Evolutionary conservation across 1,140 invertebrate species (phyloP).

Genomic region (Heliconius himera): DNA sequence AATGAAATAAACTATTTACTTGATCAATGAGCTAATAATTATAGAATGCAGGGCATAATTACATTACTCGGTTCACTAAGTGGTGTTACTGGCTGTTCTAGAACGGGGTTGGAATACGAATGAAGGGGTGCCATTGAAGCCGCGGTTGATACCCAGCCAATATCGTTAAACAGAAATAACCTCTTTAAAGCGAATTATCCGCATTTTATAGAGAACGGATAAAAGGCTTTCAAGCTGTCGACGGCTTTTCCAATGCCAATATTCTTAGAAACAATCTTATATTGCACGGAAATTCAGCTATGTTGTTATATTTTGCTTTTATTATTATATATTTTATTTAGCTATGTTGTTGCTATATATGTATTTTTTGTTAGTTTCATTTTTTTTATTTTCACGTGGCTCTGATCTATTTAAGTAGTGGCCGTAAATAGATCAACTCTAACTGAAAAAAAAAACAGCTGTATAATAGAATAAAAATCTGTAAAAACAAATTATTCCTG

Average conservation of each 20-base stretch:
- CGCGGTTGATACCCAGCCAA: constrained; percentile 27
- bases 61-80: constrained; percentile 18
- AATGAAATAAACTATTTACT: constrained; percentile 7
- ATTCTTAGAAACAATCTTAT: constrained; percentile 14
- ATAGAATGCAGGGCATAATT: constrained; percentile 1
- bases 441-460: no score
- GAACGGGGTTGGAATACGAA: constrained; percentile 30
- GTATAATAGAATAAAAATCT: no score
- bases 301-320: background rate
- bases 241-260: constrained; percentile 15
- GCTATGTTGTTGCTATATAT: no score
- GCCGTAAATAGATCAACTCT: no score
- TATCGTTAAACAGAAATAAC: constrained; percentile 33
- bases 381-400: background rate
- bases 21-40: constrained; percentile 12
- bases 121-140: constrained; percentile 18
- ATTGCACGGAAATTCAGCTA: background rate
- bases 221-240: constrained; percentile 22
- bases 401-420: no score
- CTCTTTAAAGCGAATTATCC: constrained; percentile 33
- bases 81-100: constrained; percentile 21
- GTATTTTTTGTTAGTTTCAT: background rate
- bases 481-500: no score
- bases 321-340: no score
- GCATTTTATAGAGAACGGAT: constrained; percentile 33